phyloP scores from a whole-genome alignment of 2,797 vertebrate genomes.

The Agapornis canus region DNA sequence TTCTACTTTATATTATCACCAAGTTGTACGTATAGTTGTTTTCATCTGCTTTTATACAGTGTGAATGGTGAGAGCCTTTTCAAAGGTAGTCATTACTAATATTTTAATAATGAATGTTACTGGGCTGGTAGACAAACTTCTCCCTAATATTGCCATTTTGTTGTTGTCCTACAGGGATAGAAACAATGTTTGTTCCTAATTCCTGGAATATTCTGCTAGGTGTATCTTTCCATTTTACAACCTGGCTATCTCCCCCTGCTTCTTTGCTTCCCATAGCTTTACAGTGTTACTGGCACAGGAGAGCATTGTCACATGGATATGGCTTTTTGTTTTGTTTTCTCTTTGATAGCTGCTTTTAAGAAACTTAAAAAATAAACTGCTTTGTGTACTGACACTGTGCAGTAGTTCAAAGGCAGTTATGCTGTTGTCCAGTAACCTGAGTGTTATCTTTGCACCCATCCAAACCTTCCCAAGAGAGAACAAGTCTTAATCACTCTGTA shows the following conservation, averaged over 20 bases:
- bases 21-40: background rate
- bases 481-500: background rate
- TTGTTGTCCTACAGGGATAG: background rate
- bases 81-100: background rate
- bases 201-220: background rate
- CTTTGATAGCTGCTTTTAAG: background rate
- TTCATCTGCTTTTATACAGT: background rate
- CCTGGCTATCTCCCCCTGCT: background rate
- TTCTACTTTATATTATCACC: background rate
- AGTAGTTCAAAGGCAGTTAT: background rate
- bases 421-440: background rate
- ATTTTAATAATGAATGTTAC: background rate
- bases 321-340: background rate
- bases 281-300: background rate
- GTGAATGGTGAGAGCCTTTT: background rate
- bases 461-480: background rate
- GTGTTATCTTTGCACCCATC: background rate
- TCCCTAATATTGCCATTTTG: background rate
- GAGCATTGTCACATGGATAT: background rate
- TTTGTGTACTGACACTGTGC: accelerated
- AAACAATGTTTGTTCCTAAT: background rate
- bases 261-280: background rate
- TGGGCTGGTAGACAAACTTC: background rate
- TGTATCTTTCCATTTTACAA: background rate
- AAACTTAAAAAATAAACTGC: background rate